Base-by-base conservation (phyloP, 2,113 vertebrate species). In the Nerophis lumbriciformis region DNA sequence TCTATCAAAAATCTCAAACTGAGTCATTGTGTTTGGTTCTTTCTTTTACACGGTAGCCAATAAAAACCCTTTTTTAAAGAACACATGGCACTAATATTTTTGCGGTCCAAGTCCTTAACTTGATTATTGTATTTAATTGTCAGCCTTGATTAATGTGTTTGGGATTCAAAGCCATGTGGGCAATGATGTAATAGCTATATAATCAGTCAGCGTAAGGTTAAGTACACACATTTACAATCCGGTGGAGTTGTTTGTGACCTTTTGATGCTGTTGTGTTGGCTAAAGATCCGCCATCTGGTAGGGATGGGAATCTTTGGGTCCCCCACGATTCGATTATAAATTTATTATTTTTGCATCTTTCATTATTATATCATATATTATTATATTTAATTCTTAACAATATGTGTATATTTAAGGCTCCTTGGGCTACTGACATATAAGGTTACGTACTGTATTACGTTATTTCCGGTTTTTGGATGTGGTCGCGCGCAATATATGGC, bases 191-290 rank as follows among this genome's bases (percentile, higher is more conserved):
- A 78, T 70, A 6, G 36, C 38, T 38, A 54, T 58, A 45, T 66
- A 47, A 58, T 10, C 38, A 35, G 35, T 47, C 35, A 57, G 38
- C 19, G 36, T 77, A 80, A 80, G 64, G 72, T 76, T 58, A 73
- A 53, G 28, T 52, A 37, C 39, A 53, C 50, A 53, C 8, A 53
- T 7, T 6, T 37, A 52, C 60, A 61, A 47, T 66, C 52, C 13
- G 44, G 42, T 58, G 39, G 49, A 50, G 15, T 15, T 57, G 5
- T 47, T 38, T 37, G 47, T 58, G 57, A 73, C 61, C 65, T 54
- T 77, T 77, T 53, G 8, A 49, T 55, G 48, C 51, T 28, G 28
- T 28, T 28, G 28, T 28, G 28, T 28, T 2, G 28, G 28, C 28
- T 28, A 28, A 28, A 28, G 28, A 28, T 28, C 28, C 28, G 28